Evolutionary conservation across 2,888 invertebrate genomes (phyloP).

Genomic region (Allygus modestus): DNA sequence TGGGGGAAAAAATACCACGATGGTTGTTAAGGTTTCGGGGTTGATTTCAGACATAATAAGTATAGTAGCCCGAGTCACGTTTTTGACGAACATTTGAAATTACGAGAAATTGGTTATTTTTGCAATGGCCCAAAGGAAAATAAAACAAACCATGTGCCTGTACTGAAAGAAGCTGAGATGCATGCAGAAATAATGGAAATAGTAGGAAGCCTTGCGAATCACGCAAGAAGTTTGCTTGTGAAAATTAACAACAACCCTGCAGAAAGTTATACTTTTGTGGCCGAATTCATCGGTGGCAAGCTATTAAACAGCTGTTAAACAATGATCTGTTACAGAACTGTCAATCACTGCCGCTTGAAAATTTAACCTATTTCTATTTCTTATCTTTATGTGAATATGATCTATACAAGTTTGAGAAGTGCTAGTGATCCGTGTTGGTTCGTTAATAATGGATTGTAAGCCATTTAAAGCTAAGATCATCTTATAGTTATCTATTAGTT

Average conservation of each 20-base stretch:
- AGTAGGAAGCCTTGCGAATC: neutral
- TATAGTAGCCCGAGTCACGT: constrained; percentile 70
- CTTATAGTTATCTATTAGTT: too few species aligned
- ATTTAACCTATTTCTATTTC: too few species aligned
- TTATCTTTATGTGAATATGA: too few species aligned
- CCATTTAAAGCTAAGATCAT: too few species aligned
- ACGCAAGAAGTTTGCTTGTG: constrained; percentile 67
- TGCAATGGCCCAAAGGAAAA: constrained; percentile 60
- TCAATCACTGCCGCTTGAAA: too few species aligned
- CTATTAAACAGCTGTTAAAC: too few species aligned
- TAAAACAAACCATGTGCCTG: constrained; percentile 22
- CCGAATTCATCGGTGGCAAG: constrained; percentile 72
- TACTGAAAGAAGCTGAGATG: constrained; percentile 32
- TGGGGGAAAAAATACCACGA: constrained; percentile 28
- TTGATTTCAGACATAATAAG: constrained; percentile 50
- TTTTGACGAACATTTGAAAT: constrained; percentile 69
- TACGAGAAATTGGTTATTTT: constrained; percentile 66
- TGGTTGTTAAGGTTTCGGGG: neutral
- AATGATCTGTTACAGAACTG: too few species aligned
- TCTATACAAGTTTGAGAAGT: too few species aligned
- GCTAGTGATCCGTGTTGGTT: too few species aligned
- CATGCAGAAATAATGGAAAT: constrained; percentile 26
- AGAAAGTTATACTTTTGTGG: constrained; percentile 71
- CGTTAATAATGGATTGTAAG: too few species aligned
- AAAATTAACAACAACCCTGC: constrained; percentile 71